A percentile compares a stretch with the other conserved stretches of the same genome.
Evolutionary conservation across 2,888 invertebrate genomes (phyloP).

Genomic region (Pseudococcus longispinus): DNA sequence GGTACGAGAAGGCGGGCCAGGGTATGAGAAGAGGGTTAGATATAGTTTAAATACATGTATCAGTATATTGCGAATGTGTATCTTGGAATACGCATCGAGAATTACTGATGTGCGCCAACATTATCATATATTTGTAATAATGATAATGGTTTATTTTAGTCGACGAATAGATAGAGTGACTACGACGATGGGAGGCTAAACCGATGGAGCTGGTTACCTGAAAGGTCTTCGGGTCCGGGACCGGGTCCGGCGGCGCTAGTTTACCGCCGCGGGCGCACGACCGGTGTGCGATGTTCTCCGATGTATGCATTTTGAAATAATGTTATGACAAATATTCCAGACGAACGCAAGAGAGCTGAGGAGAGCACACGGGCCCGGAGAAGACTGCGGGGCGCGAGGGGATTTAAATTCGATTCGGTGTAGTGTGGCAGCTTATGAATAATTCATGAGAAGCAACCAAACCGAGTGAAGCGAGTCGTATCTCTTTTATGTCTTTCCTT

Average conservation of each 20-base stretch:
- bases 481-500: slow-evolving; percentile 54
- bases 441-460: slow-evolving; percentile 56
- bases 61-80: neutral
- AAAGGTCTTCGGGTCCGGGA: neutral
- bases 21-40: neutral
- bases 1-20: neutral
- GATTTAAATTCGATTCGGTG: slow-evolving; percentile 56
- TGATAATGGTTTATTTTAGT: slow-evolving; percentile 32
- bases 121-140: slow-evolving; percentile 44
- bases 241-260: neutral
- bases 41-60: slow-evolving; percentile 42
- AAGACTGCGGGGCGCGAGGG: slow-evolving; percentile 7
- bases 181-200: neutral
- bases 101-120: slow-evolving; percentile 41
- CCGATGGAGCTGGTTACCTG: neutral
- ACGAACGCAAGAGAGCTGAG: slow-evolving; percentile 50
- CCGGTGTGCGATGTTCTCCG: neutral
- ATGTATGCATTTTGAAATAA: slow-evolving; percentile 38
- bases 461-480: slow-evolving; percentile 56
- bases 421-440: slow-evolving; percentile 56
- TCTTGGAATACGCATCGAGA: slow-evolving; percentile 41
- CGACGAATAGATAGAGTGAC: neutral
- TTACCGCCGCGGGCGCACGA: neutral
- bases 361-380: neutral
- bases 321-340: slow-evolving; percentile 56